Evolutionary conservation across 1,140 invertebrate species (phyloP), one percentile per base, ranked within the genome.

Genomic region (Aphidius gifuensis): DNA sequence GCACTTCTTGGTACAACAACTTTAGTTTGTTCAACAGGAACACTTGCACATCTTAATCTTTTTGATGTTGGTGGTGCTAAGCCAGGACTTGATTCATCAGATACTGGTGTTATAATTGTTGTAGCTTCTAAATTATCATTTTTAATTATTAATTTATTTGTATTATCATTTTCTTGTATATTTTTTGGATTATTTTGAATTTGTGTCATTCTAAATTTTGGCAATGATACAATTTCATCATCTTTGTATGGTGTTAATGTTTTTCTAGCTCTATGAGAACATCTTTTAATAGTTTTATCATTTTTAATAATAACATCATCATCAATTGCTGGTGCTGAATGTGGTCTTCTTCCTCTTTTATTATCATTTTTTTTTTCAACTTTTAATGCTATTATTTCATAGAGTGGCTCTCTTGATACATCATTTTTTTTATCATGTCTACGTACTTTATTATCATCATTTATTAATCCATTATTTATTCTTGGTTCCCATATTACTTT

Each of bases 21-120:
- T 45, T 81, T 80, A 60, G 76, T 80, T 61, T 80, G 74, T 5
- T 73, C 69, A 5, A 80, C 76, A 0, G 80, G 80, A 40, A 81
- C 76, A 58, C 79, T 80, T 32, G 80, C 79, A 62, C 80, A 81
- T 60, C 80, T 72, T 64, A 79, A 70, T 67, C 80, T 75, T 66
- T 77, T 79, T 6, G 68, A 67, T 56, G 71, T 75, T 6, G 68
- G 56, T 44, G 67, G 60, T 42, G 69, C 64, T 2, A 47, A 61
- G 40, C 64, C 73, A 6, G 44, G 9, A 40, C 21, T 64, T 0
- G 66, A 67, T 1, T 44, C 43, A 8, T 68, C 68, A 3, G 66
- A 69, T 6, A 47, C 43, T 3, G 70, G 68, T 4, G 64, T 67
- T 6, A 66, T 62, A 11, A 70, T 69, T 5, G 66, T 69, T 5